A percentile compares a stretch with the other conserved stretches of the same genome.
Evolutionary conservation across 1,140 invertebrate genomes (phyloP).

Genomic region (Psilanteris sp.): DNA sequence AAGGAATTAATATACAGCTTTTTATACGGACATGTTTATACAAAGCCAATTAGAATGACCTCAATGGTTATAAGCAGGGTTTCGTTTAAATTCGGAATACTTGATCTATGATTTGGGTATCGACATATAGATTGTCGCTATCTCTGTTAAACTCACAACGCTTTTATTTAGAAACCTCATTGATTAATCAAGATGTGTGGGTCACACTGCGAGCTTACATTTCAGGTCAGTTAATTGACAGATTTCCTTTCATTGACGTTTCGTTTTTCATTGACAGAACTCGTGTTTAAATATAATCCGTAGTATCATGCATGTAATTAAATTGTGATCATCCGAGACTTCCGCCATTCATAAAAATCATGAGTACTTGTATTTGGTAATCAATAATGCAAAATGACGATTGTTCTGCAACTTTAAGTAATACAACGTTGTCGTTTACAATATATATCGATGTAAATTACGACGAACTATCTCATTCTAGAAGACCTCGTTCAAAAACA

Average conservation of each 20-base stretch:
- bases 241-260: slow-evolving; percentile 21
- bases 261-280: slow-evolving; percentile 3
- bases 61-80: slow-evolving; percentile 11
- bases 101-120: slow-evolving; percentile 28
- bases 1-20: slow-evolving; percentile 32
- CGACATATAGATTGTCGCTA: slow-evolving; percentile 39
- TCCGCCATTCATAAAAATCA: slow-evolving; percentile 6
- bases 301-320: neutral
- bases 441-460: too few species aligned
- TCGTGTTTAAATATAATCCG: slow-evolving; percentile 10
- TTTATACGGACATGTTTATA: slow-evolving; percentile 35
- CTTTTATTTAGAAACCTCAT: slow-evolving; percentile 37
- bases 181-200: slow-evolving; percentile 19
- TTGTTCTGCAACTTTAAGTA: too few species aligned
- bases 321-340: slow-evolving; percentile 5
- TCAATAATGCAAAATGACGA: too few species aligned
- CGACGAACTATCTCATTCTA: too few species aligned
- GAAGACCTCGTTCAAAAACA: too few species aligned
- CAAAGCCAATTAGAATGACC: slow-evolving; percentile 31
- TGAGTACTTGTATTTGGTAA: too few species aligned
- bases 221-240: slow-evolving; percentile 36
- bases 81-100: slow-evolving; percentile 27
- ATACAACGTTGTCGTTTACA: too few species aligned
- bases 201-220: slow-evolving; percentile 12
- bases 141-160: slow-evolving; percentile 21